Conservation (phyloP, 2,113 vertebrate genomes). For the Tychaedon coryphoeus region DNA sequence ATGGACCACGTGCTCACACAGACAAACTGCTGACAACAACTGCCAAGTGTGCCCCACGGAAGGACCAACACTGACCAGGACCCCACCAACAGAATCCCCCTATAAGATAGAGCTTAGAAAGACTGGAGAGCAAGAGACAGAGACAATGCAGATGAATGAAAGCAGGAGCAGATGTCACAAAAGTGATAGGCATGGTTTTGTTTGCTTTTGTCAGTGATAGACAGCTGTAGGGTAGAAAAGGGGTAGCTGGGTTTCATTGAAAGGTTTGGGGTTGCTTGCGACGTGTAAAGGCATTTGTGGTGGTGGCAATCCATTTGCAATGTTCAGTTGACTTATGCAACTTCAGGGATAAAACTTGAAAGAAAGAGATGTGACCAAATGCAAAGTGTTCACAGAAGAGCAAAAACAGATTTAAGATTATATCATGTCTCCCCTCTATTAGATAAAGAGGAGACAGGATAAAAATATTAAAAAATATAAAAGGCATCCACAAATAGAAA, state of each 20-base stretch:
- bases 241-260: background rate
- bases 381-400: background rate
- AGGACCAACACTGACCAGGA: background rate
- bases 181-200: background rate
- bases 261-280: background rate
- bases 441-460: background rate
- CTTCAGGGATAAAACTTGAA: background rate
- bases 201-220: background rate
- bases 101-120: background rate
- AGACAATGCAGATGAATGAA: background rate
- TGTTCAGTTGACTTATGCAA: background rate
- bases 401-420: background rate
- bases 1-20: accelerated
- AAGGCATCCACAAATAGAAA: background rate
- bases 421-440: background rate
- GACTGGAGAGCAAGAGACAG: background rate
- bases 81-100: background rate
- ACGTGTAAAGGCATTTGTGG: background rate
- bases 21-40: background rate
- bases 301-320: background rate
- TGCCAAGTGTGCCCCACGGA: background rate
- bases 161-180: background rate
- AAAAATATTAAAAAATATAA: background rate
- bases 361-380: background rate
- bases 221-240: background rate